Evolutionary conservation across 1,140 invertebrate species (phyloP).

Genomic region (Homarus americanus): DNA sequence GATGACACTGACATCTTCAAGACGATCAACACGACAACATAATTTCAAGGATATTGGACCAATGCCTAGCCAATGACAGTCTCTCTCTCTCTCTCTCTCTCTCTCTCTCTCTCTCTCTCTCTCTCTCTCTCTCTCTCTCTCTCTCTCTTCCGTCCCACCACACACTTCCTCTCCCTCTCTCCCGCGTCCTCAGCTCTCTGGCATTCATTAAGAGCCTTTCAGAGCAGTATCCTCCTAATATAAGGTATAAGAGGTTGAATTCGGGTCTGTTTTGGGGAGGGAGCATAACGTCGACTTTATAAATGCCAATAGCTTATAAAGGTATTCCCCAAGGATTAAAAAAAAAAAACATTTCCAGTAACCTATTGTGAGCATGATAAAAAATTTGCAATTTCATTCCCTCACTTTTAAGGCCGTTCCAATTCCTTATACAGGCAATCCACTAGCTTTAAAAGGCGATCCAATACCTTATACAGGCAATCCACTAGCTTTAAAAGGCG

Average conservation of each 20-base stretch:
- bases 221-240: constrained; percentile 30
- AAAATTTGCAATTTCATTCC: too few species aligned
- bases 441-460: too few species aligned
- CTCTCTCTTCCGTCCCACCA: background rate
- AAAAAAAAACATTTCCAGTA: too few species aligned
- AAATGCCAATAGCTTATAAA: background rate
- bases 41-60: too few species aligned
- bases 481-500: too few species aligned
- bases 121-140: constrained; percentile 35
- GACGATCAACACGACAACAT: too few species aligned
- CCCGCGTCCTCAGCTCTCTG: background rate
- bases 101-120: constrained; percentile 31
- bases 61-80: too few species aligned
- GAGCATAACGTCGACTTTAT: constrained; percentile 4
- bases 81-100: constrained; percentile 14
- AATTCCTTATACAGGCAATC: too few species aligned
- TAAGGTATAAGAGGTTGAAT: constrained; percentile 14
- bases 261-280: background rate
- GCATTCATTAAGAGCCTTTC: constrained; percentile 46
- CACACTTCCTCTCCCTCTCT: background rate
- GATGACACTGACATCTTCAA: too few species aligned
- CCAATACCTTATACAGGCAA: too few species aligned
- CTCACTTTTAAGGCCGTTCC: too few species aligned
- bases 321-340: background rate
- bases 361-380: too few species aligned